These are phyloP conservation scores for Bradysia coprophila DNA, from an alignment of 1,140 invertebrate species.

Conservation along the genomic window DNA sequence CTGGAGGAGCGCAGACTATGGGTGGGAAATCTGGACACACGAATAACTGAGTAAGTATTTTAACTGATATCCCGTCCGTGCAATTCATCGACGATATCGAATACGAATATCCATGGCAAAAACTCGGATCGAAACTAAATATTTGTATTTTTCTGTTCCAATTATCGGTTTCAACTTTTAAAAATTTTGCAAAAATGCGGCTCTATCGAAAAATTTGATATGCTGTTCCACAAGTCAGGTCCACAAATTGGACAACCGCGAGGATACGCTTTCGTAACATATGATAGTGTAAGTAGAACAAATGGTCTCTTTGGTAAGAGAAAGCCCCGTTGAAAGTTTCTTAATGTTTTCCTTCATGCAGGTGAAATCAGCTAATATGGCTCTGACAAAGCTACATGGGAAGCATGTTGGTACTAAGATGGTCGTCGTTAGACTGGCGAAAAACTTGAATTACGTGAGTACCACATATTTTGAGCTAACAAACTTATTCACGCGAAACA, in stretches of 20 bases:
- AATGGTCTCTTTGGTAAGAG: background rate
- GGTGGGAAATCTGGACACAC: slow-evolving; percentile 75
- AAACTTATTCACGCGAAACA: too few species aligned
- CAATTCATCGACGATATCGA: slow-evolving; percentile 3
- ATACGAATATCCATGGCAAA: background rate
- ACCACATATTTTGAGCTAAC: too few species aligned
- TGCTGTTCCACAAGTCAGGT: slow-evolving; percentile 79
- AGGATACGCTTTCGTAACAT: slow-evolving; percentile 89
- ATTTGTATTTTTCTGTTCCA: slow-evolving; percentile 23
- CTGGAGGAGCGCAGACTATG: slow-evolving; percentile 36
- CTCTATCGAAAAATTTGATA: slow-evolving; percentile 80
- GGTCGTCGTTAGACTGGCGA: slow-evolving; percentile 66
- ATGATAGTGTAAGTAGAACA: slow-evolving; percentile 26
- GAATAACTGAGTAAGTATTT: slow-evolving; percentile 79
- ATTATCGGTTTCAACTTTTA: slow-evolving; percentile 77
- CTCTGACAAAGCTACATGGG: slow-evolving; percentile 53
- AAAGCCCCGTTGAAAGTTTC: slow-evolving; percentile 12
- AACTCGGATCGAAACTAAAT: slow-evolving; percentile 2
- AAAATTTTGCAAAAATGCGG: slow-evolving; percentile 89
- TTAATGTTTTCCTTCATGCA: slow-evolving; percentile 3
- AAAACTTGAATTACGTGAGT: slow-evolving; percentile 47
- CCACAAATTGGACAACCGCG: slow-evolving; percentile 70
- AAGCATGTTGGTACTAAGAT: slow-evolving; percentile 51
- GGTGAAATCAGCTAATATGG: slow-evolving; percentile 40
- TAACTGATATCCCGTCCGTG: slow-evolving; percentile 7